Base-by-base conservation (phyloP, 2,797 vertebrate species). In the Strix occidentalis region DNA sequence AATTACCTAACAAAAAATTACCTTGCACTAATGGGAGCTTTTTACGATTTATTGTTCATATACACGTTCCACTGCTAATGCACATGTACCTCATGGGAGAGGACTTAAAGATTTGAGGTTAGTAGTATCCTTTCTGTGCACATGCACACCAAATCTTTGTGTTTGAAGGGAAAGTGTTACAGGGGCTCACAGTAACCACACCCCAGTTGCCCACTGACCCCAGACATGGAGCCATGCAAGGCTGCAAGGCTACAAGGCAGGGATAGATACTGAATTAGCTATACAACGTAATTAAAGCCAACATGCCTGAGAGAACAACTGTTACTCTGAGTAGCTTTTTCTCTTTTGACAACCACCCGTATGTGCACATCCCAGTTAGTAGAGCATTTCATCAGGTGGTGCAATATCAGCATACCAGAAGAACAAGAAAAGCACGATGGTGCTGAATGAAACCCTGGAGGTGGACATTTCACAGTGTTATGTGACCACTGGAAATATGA, bases 231-330 rank as follows among this genome's bases (percentile, higher is more conserved):
- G 8, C 35, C 60, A 11, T 10, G 10, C 26, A 66, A 65, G 25
- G 18, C 21, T 10, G 13, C 26, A 70, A 65, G 21, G 18, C 21
- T 50, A 28, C 11, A 69, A 39, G 9, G 41, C 24, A n/a, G 10
- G 2, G 25, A 1, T 45, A 16, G 58, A 23, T 33, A 37, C 16
- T 8, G 9, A 11, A 16, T 84, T 68, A 46, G 4, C 15, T 54
- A 6, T 41, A 26, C 1, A 7, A 29, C 12, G 9, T 16, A 41
- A 79, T 79, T 28, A 71, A 81, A 90, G 8, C 16, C 46, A 46
- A 9, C 0, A 0, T 29, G 29, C 20, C 45, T 37, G 13, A 56
- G 16, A 74, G 19, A 75, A 33, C 13, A 70, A 19, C 25, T 46
- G 17, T 33, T 74, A 60, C 31, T 65, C 74, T 56, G 66, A 75